Conservation (phyloP, 2,797 vertebrate species). For the Vultur gryphus region DNA sequence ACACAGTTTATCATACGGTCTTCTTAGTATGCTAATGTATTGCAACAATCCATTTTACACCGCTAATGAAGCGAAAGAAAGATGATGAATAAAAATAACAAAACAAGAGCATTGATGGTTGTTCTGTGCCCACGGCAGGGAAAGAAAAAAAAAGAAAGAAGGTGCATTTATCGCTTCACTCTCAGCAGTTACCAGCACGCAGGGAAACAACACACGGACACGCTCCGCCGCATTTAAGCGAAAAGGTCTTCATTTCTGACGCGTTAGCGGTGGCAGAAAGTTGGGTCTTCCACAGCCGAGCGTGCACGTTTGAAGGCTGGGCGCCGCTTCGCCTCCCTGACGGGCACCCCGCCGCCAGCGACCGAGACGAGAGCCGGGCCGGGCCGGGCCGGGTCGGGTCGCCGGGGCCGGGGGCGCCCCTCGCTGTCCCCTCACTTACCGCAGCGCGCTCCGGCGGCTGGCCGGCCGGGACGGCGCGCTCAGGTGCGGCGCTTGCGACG, state of each 20-base stretch:
- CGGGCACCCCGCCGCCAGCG: neutral
- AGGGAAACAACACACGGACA: neutral
- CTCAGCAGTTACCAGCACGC: neutral
- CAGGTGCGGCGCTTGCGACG: neutral
- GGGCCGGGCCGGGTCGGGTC: neutral
- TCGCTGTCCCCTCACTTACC: neutral
- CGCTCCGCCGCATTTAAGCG: neutral
- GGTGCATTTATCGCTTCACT: neutral
- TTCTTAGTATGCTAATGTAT: neutral
- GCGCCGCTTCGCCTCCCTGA: neutral
- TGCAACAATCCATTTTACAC: slow-evolving; percentile 14
- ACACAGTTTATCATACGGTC: neutral
- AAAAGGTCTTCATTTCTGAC: neutral
- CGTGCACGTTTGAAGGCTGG: neutral
- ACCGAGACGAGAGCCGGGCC: neutral
- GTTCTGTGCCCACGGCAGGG: neutral
- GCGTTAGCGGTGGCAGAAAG: neutral
- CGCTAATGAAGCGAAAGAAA: neutral
- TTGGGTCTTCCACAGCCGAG: neutral
- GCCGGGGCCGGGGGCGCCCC: too few species aligned
- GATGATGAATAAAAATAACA: neutral
- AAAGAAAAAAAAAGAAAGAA: neutral
- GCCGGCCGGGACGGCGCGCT: neutral
- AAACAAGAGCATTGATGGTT: neutral
- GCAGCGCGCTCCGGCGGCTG: neutral